Conservation (phyloP, 2,113 vertebrate species). For the Prionailurus viverrinus region DNA sequence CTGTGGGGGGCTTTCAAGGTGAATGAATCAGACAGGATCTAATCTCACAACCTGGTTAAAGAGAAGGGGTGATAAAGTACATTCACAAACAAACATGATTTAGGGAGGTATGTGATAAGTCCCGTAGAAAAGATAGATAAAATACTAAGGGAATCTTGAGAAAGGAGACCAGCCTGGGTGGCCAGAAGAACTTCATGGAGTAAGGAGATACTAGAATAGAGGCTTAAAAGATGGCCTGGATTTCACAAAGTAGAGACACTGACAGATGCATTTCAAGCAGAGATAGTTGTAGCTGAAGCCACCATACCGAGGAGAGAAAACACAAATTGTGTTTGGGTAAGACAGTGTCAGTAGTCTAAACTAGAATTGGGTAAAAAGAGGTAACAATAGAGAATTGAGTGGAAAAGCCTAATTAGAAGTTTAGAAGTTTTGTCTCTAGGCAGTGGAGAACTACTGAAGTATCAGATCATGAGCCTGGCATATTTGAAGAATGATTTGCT, state of each 20-base stretch:
- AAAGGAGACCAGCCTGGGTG: neutral
- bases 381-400: neutral
- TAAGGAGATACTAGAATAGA: neutral
- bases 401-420: neutral
- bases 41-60: conserved; percentile 62
- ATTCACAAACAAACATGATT: conserved; percentile 4
- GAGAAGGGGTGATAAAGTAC: conserved; percentile 10
- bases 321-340: neutral
- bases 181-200: neutral
- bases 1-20: neutral
- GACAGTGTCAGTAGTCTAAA: neutral
- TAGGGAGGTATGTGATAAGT: neutral
- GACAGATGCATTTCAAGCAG: neutral
- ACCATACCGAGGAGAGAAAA: neutral
- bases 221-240: neutral
- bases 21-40: conserved; percentile 29
- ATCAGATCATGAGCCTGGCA: neutral
- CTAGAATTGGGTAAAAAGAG: neutral
- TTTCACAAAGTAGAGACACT: neutral
- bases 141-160: conserved; percentile 6
- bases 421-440: neutral
- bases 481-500: conserved; percentile 38
- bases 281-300: neutral
- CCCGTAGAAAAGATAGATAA: neutral
- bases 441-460: neutral